Conservation (phyloP, 2,113 vertebrate genomes). For the Xerus inauris region DNA sequence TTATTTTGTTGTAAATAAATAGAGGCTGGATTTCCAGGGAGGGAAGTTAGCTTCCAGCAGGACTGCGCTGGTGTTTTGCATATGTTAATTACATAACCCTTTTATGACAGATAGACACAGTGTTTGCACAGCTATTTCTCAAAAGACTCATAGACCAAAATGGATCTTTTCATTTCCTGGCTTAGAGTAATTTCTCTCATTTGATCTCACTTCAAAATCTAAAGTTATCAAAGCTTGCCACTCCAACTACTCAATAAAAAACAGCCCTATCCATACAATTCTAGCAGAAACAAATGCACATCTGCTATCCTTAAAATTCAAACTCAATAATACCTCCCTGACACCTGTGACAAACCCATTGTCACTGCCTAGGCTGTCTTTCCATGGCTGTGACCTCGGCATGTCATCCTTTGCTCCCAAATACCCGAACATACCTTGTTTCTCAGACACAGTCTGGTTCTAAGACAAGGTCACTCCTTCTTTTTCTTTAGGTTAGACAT, state of each 20-base stretch:
- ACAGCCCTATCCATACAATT: not conserved
- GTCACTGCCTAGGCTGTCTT: conserved; percentile 45
- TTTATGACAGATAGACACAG: conserved; percentile 84
- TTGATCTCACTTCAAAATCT: conserved; percentile 73
- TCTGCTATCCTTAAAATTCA: conserved; percentile 46
- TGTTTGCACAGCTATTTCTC: conserved; percentile 84
- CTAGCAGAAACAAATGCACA: conserved; percentile 21
- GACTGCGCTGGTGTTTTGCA: conserved; percentile 88
- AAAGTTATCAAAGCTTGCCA: conserved; percentile 44
- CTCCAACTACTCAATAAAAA: conserved; percentile 38
- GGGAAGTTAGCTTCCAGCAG: conserved; percentile 89
- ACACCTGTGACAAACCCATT: conserved; percentile 35
- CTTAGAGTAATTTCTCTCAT: conserved; percentile 52
- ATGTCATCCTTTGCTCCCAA: conserved; percentile 31
- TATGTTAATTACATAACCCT: conserved; percentile 89
- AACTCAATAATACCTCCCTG: not conserved
- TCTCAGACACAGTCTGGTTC: conserved; percentile 46
- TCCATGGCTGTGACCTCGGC: conserved; percentile 24
- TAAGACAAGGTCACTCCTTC: conserved; percentile 23
- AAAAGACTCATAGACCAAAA: conserved; percentile 84
- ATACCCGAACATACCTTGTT: not conserved
- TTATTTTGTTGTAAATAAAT: conserved; percentile 94
- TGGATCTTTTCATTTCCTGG: conserved; percentile 80
- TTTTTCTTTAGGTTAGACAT: conserved; percentile 52
- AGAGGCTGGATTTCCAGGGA: conserved; percentile 89